A percentile compares a stretch with the other conserved stretches of the same genome.
These are phyloP conservation scores for Archaeoteleia sp. DNA, from an alignment of 2,888 invertebrate genomes.

Conservation along the genomic window DNA sequence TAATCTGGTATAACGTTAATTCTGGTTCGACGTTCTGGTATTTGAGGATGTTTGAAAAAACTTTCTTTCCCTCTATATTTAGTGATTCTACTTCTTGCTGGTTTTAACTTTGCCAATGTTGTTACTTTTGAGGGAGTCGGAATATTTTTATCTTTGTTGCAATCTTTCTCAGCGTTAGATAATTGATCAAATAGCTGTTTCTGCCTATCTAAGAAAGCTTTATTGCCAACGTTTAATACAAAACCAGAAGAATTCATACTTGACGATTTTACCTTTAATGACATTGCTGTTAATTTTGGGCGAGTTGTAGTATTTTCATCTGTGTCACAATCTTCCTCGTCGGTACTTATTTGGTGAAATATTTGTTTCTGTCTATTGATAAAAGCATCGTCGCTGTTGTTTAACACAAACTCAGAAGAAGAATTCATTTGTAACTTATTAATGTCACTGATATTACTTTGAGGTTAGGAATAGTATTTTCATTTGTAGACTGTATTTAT, in stretches of 20 bases:
- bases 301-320: no score
- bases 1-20: slow-evolving; percentile 76
- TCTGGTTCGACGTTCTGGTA: slow-evolving; percentile 77
- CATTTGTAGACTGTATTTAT: no score
- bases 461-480: no score
- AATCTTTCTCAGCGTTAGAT: slow-evolving; percentile 79
- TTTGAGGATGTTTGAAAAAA: slow-evolving; percentile 85
- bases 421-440: no score
- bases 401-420: no score
- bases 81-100: slow-evolving; percentile 76
- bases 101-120: slow-evolving; percentile 1
- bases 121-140: not conserved
- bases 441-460: no score
- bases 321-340: no score
- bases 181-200: slow-evolving; percentile 83
- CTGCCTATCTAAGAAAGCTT: slow-evolving; percentile 76
- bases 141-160: slow-evolving; percentile 71
- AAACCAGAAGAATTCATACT: slow-evolving; percentile 24
- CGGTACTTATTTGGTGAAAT: no score
- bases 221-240: slow-evolving; percentile 15
- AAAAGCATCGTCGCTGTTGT: no score
- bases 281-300: no score
- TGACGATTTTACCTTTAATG: not conserved
- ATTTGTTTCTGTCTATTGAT: no score
- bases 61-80: slow-evolving; percentile 84